Base-by-base conservation (phyloP, 1,140 invertebrate genomes). In the Belonocnema kinseyi region DNA sequence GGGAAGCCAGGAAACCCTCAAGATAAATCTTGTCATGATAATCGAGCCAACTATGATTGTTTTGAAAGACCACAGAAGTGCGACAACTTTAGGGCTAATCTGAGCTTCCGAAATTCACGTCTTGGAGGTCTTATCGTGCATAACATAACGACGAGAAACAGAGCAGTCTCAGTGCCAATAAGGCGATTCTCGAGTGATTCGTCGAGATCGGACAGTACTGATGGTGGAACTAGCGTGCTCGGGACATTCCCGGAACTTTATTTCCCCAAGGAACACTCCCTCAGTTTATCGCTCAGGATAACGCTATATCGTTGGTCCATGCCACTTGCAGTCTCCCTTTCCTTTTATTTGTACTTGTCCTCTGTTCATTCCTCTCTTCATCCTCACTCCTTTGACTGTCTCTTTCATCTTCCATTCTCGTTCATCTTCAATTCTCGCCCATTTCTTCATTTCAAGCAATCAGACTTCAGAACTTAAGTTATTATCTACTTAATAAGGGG, bases 221-320 rank as follows among this genome's bases (percentile, higher is more conserved):
- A 54, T 56, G 66, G 26, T 72, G 58, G 52, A 74, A 74, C 61
- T 46, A 70, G 76, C 51, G 74, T 74, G 77, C 74, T 72, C 74
- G 77, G 56, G 16, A 61, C 17, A 53, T 58, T 76, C 56, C 77
- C 74, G 52, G 53, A 75, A 75, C 78, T 80, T 78, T 82, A 82
- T 82, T 82, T 82, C 81, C 81, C 81, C 78, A 72, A 82, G 81
- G 81, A 80, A 58, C 78, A 75, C 77, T 82, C 78, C 53, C 73
- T 73, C 76, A 80, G 81, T 82, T 82, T 80, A 80, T 79, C 78
- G 52, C 78, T 75, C 61, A 75, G 51, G 72, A 77, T 77, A 77
- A 81, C 77, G 77, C 73, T 75, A 66, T 73, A 50, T 72, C 61
- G 52, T 17, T 40, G 75, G 73, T 50, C 66, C 78, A 77, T 72